Conservation (phyloP, 1,140 invertebrate genomes). For the Lepidurus couesii region DNA sequence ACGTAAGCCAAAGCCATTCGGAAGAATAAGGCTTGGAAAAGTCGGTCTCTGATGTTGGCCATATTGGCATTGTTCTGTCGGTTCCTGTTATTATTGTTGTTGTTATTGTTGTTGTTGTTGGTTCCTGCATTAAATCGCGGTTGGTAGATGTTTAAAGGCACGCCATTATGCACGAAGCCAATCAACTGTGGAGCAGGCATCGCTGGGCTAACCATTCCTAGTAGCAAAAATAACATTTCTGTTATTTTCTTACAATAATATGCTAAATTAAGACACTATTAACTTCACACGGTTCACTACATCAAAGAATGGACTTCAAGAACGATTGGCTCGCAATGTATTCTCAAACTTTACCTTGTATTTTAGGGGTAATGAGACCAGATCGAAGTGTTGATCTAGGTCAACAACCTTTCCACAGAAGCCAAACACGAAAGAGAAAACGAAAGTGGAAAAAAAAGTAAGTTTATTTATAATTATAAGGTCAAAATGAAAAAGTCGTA, state of each 20-base stretch:
- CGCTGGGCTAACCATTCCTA: not conserved
- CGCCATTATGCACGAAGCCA: not conserved
- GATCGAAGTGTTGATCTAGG: too few species aligned
- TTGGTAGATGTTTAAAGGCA: constrained; percentile 6
- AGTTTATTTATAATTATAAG: too few species aligned
- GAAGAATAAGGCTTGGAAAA: constrained; percentile 94
- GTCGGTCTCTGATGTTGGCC: constrained; percentile 69
- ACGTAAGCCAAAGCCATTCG: constrained; percentile 85
- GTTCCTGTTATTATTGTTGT: constrained; percentile 26
- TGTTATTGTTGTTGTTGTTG: constrained; percentile 31
- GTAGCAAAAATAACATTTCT: not conserved
- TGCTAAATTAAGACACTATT: not conserved
- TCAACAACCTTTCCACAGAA: too few species aligned
- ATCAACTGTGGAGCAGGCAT: not conserved
- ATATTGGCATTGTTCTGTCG: constrained; percentile 34
- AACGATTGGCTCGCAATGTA: too few species aligned
- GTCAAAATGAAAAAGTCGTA: too few species aligned
- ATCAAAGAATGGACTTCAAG: too few species aligned
- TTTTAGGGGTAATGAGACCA: too few species aligned
- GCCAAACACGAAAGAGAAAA: too few species aligned
- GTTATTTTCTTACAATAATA: not conserved
- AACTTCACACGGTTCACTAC: not conserved
- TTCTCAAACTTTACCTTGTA: too few species aligned
- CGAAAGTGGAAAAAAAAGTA: too few species aligned
- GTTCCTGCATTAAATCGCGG: constrained; percentile 7